Percentiles rank a stretch among this genome's conserved stretches.
Evolutionary conservation across 2,797 vertebrate genomes (phyloP).

Genomic region (Syngnathus acus): DNA sequence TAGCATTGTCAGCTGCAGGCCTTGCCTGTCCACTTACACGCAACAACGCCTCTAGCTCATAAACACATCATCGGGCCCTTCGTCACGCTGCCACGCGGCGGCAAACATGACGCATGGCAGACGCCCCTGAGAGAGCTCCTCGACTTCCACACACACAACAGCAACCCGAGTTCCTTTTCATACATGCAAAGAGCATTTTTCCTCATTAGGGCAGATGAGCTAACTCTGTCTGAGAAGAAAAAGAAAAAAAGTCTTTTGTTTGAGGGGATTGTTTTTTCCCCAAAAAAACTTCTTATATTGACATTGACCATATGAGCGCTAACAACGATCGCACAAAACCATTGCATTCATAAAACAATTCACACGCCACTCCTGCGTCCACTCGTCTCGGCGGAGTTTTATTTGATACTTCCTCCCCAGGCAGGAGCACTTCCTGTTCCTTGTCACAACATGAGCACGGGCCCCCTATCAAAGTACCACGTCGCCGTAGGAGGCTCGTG

Average conservation of each 20-base stretch:
- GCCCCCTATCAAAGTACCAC: constrained; percentile 53
- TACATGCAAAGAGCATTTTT: not conserved
- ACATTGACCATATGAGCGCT: too few relatives aligned
- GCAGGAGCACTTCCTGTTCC: constrained; percentile 62
- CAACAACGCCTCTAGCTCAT: constrained; percentile 70
- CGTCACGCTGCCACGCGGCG: constrained; percentile 68
- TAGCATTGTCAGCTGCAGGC: constrained; percentile 50
- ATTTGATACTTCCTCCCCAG: constrained; percentile 74
- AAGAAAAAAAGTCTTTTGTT: not conserved
- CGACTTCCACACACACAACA: constrained; percentile 33
- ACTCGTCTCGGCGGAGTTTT: constrained; percentile 34
- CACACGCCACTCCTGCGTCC: not conserved
- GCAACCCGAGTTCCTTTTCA: constrained; percentile 14
- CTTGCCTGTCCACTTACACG: constrained; percentile 64
- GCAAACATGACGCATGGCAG: constrained; percentile 66
- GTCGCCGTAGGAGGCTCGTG: not conserved
- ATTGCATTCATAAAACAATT: too few relatives aligned
- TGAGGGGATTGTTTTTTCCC: not conserved
- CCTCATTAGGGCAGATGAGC: too few relatives aligned
- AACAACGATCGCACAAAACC: too few relatives aligned
- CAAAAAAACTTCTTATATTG: too few relatives aligned
- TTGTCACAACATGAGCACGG: constrained; percentile 65
- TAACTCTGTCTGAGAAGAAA: not conserved
- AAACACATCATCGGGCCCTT: constrained; percentile 74
- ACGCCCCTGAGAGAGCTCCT: constrained; percentile 28